phyloP scores from a whole-genome alignment of 2,113 vertebrate genomes.

The Callipepla squamata region DNA sequence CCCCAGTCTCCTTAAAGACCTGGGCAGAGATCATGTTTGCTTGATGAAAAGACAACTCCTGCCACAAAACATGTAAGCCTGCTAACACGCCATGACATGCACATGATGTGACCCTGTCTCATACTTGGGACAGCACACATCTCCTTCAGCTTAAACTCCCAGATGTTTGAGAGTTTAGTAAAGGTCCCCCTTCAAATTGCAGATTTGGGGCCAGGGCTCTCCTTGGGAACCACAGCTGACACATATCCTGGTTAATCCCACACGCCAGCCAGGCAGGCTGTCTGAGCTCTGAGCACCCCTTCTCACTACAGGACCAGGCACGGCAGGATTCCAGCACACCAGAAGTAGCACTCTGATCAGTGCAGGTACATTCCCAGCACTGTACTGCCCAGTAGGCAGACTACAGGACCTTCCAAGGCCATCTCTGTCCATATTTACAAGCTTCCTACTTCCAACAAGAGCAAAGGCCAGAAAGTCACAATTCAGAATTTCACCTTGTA shows the following conservation, averaged over 20 bases:
- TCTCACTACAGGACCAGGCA: not conserved
- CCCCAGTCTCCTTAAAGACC: not conserved
- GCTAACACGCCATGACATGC: not conserved
- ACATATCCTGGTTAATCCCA: not conserved
- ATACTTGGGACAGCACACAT: not conserved
- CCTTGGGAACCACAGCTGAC: not conserved
- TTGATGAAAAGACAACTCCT: not conserved
- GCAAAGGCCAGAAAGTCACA: not conserved
- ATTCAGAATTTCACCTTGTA: not conserved
- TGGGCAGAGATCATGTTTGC: not conserved
- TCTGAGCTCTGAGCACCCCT: not conserved
- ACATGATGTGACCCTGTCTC: not conserved
- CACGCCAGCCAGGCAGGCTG: not conserved
- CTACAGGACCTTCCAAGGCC: not conserved
- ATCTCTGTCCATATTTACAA: not conserved
- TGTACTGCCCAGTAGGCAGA: not conserved
- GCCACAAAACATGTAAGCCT: rapidly evolving
- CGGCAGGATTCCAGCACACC: not conserved
- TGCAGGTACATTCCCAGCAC: not conserved
- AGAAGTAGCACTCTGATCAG: not conserved
- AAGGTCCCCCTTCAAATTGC: not conserved
- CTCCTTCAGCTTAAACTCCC: not conserved
- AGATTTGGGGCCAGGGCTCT: not conserved
- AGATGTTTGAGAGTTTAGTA: not conserved
- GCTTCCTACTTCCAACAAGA: not conserved